A percentile compares a stretch with the other conserved stretches of the same genome.
These are phyloP conservation scores for Sprattus sprattus DNA, from an alignment of 2,113 vertebrate genomes.

Conservation along the genomic window DNA sequence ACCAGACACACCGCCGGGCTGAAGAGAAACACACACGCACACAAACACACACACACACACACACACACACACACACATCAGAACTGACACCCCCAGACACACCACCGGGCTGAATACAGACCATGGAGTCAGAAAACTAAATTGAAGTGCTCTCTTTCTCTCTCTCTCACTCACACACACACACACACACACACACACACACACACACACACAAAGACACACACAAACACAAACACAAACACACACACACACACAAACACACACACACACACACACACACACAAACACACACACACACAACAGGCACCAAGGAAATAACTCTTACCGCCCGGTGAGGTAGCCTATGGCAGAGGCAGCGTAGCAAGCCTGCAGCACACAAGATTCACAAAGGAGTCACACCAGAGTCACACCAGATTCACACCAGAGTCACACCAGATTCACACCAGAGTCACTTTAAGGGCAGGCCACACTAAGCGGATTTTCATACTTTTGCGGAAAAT, in stretches of 20 bases:
- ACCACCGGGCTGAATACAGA: too few species aligned
- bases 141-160: too few species aligned
- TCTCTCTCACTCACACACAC: too few species aligned
- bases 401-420: not conserved
- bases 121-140: too few species aligned
- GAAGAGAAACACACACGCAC: constrained; percentile 3
- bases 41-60: too few species aligned
- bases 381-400: not conserved
- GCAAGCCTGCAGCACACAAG: constrained; percentile 77
- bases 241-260: not conserved
- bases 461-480: too few species aligned
- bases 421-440: not conserved
- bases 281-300: constrained; percentile 17
- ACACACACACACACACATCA: too few species aligned
- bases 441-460: too few species aligned
- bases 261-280: not conserved
- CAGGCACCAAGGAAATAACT: too few species aligned
- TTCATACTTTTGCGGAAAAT: too few species aligned
- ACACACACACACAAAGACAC: constrained; percentile 3
- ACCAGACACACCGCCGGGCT: constrained; percentile 93
- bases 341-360: constrained; percentile 93
- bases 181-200: not conserved
- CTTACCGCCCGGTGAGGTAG: constrained; percentile 90
- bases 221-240: constrained; percentile 13
- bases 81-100: too few species aligned